Conservation (phyloP, 2,113 vertebrate genomes). For the Chaetodon trifascialis region DNA sequence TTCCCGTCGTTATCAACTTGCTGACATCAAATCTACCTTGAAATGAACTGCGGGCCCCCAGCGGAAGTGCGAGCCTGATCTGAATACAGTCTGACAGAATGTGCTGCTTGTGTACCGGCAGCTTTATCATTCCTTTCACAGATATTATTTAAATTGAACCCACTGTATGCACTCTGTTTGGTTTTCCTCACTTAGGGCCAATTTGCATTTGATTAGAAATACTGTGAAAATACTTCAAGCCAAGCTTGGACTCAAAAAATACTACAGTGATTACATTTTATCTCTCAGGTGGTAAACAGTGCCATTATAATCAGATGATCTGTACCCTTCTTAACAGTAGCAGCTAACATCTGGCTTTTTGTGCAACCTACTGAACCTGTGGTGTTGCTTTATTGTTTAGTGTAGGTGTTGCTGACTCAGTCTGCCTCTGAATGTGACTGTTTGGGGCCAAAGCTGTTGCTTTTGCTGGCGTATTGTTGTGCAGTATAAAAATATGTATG, state of each 20-base stretch:
- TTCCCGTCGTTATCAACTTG: constrained; percentile 27
- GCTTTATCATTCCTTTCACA: constrained; percentile 23
- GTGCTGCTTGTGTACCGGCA: not conserved
- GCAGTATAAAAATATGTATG: constrained; percentile 68
- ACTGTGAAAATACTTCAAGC: constrained; percentile 2
- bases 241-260: not conserved
- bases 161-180: not conserved
- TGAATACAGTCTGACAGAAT: constrained; percentile 41
- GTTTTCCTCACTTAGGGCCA: not conserved
- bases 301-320: not conserved
- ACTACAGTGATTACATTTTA: not conserved
- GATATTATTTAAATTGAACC: not conserved
- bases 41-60: constrained; percentile 61
- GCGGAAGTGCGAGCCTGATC: constrained; percentile 27
- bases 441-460: constrained; percentile 60
- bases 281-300: not conserved
- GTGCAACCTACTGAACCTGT: constrained; percentile 13
- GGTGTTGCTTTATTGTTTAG: constrained; percentile 34
- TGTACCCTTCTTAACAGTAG: not conserved
- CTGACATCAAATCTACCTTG: constrained; percentile 66
- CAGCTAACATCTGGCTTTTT: not conserved
- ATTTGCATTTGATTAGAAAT: constrained; percentile 6
- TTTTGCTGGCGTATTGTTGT: constrained; percentile 56
- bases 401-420: constrained; percentile 62
- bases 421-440: constrained; percentile 47